phyloP scores from a whole-genome alignment of 2,797 vertebrate genomes.

The Phaenicophaeus curvirostris region DNA sequence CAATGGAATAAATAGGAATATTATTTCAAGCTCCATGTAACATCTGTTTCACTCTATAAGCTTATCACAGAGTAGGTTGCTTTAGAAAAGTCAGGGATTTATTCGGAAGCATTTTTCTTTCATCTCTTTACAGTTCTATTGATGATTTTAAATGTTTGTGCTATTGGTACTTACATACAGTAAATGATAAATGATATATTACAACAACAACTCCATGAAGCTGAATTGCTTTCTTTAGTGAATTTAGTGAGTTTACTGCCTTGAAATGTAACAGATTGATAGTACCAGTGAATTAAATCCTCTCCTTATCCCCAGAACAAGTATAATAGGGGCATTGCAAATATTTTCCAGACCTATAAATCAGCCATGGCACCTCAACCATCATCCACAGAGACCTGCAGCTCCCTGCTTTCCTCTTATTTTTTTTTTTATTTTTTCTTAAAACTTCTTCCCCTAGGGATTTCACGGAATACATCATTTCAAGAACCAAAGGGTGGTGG shows the following conservation, averaged over 20 bases:
- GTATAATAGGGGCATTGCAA: conserved; percentile 4
- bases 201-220: conserved; percentile 54
- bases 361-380: conserved; percentile 7
- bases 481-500: background rate
- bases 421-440: background rate
- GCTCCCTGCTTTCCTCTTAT: background rate
- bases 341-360: conserved; percentile 30
- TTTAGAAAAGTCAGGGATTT: conserved; percentile 59
- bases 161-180: conserved; percentile 69
- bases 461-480: background rate
- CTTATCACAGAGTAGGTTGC: conserved; percentile 48
- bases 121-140: conserved; percentile 63
- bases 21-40: conserved; percentile 30
- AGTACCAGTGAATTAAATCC: conserved; percentile 56
- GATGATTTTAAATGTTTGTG: conserved; percentile 72
- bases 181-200: conserved; percentile 75
- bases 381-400: background rate
- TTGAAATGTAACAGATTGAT: conserved; percentile 74
- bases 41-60: conserved; percentile 2
- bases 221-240: conserved; percentile 67
- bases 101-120: conserved; percentile 62
- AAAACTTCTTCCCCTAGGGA: background rate
- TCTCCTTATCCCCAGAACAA: conserved; percentile 65
- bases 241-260: conserved; percentile 64
- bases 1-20: conserved; percentile 22